Percentiles rank a stretch among this genome's conserved stretches.
Evolutionary conservation across 53 echinoderm and acorn worm species (phyloP).

Genomic region (Antedon mediterranea): DNA sequence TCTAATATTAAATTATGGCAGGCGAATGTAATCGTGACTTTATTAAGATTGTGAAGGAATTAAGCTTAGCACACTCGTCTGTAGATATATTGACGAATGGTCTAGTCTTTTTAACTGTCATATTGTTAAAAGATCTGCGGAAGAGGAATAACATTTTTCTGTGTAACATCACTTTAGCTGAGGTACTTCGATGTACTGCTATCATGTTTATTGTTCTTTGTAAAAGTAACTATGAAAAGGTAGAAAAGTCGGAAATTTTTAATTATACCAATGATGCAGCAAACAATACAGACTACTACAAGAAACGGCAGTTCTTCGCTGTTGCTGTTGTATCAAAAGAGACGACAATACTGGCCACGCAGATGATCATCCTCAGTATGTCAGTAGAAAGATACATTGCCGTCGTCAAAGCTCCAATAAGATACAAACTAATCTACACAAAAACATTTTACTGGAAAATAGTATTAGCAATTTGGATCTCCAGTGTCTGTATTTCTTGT

Average conservation of each 20-base stretch:
- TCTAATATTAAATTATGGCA: no score
- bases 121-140: neutral
- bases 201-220: neutral
- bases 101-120: neutral
- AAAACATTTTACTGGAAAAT: neutral
- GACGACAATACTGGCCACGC: neutral
- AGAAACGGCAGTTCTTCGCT: no score
- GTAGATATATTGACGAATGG: neutral
- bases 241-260: no score
- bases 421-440: neutral
- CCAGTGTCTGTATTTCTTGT: neutral
- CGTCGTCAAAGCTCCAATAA: neutral
- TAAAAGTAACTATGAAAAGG: no score
- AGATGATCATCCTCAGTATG: neutral
- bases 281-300: no score
- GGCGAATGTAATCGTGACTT: no score
- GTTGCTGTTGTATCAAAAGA: no score
- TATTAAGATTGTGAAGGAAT: no score
- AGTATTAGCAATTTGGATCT: neutral
- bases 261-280: no score
- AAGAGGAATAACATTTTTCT: neutral
- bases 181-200: neutral
- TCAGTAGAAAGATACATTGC: neutral
- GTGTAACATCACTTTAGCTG: neutral
- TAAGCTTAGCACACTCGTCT: no score